phyloP scores from a whole-genome alignment of 2,888 invertebrate species.

The Microplitis deprimator region DNA sequence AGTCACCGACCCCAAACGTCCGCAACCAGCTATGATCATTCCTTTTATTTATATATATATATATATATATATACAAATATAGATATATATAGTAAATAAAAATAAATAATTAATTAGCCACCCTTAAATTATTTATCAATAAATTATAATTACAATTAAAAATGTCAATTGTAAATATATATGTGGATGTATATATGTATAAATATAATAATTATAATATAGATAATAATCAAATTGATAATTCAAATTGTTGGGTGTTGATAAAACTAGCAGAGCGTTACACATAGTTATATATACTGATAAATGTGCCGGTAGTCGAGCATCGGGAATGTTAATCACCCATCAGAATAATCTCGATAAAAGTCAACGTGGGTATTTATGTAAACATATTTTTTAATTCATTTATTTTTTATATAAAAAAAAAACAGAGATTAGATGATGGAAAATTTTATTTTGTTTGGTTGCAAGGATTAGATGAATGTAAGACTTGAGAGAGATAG shows the following conservation, averaged over 20 bases:
- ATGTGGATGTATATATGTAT: neutral
- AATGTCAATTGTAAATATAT: neutral
- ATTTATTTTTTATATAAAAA: no score
- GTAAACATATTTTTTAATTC: neutral
- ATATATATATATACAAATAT: no score
- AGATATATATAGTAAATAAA: constrained; percentile 8
- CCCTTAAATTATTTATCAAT: neutral
- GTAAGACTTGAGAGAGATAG: no score
- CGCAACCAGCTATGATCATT: constrained; percentile 53
- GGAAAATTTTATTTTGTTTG: no score
- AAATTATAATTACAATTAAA: no score
- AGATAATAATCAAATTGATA: constrained; percentile 9
- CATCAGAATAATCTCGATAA: constrained; percentile 15
- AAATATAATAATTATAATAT: neutral
- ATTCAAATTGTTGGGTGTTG: constrained; percentile 17
- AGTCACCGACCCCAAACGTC: constrained; percentile 69
- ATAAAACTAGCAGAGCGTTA: constrained; percentile 22
- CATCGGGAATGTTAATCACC: constrained; percentile 26
- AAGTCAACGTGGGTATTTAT: constrained; percentile 5
- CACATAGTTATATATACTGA: neutral
- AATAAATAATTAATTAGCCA: constrained; percentile 18
- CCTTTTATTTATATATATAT: constrained; percentile 38
- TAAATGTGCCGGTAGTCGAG: constrained; percentile 22
- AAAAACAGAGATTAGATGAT: no score
- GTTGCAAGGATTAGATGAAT: no score